Percentiles rank a stretch among this genome's conserved stretches.
Conservation (phyloP, 64 coral and sea anemone genomes). For the Orbicella faveolata region DNA sequence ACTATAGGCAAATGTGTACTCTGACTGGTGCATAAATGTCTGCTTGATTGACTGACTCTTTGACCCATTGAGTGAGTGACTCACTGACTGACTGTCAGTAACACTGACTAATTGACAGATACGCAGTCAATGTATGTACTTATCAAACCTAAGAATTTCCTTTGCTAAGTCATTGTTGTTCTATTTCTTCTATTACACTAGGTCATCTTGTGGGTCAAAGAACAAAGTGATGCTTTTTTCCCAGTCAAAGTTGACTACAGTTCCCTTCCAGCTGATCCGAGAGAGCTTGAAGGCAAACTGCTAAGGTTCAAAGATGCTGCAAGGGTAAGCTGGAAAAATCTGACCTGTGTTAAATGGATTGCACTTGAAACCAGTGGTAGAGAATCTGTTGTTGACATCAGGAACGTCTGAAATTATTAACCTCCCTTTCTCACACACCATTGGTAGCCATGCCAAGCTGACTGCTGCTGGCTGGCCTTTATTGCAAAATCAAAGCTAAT, state of each 20-base stretch:
- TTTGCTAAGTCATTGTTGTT: neutral
- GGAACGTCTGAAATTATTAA: no score
- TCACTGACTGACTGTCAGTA: neutral
- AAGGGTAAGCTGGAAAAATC: constrained; percentile 38
- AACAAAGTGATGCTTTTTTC: constrained; percentile 97
- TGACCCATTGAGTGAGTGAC: neutral
- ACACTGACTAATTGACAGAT: no score
- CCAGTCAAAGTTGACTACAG: constrained; percentile 88
- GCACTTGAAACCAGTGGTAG: no score
- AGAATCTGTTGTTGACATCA: no score
- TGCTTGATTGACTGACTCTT: neutral
- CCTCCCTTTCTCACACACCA: no score
- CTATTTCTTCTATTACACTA: neutral
- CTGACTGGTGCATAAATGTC: no score
- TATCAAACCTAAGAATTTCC: neutral
- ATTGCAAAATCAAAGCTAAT: no score
- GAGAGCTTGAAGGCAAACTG: constrained; percentile 82
- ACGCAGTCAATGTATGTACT: no score
- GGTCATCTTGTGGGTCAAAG: constrained; percentile 96
- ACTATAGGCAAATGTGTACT: no score
- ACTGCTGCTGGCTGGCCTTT: no score
- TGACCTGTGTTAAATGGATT: neutral
- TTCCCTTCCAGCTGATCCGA: constrained; percentile 76
- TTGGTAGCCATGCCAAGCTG: no score
- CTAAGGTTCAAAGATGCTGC: constrained; percentile 71